Percentiles rank a stretch among this genome's conserved stretches.
Evolutionary conservation across 2,888 invertebrate species (phyloP).

Genomic region (Ptychoptera contaminata): DNA sequence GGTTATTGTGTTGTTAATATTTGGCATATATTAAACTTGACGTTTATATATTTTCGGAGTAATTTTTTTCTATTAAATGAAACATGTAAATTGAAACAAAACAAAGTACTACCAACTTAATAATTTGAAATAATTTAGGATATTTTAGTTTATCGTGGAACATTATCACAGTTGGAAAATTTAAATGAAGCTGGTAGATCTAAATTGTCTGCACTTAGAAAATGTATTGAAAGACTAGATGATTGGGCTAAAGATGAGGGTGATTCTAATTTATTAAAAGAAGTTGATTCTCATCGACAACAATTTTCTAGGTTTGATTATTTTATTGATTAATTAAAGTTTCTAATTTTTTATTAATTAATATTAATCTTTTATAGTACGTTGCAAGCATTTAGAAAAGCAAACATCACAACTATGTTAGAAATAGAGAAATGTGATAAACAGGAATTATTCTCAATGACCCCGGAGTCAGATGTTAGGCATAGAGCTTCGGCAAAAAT

Average conservation of each 20-base stretch:
- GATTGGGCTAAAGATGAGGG: slow-evolving; percentile 49
- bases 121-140: slow-evolving; percentile 38
- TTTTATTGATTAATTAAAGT: neutral
- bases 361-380: slow-evolving; percentile 33
- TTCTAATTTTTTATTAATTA: neutral
- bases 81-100: neutral
- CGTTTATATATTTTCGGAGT: neutral
- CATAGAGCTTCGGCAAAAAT: slow-evolving; percentile 30
- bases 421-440: slow-evolving; percentile 62
- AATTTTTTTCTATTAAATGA: neutral
- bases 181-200: slow-evolving; percentile 60
- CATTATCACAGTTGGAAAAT: slow-evolving; percentile 50
- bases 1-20: slow-evolving; percentile 3
- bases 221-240: slow-evolving; percentile 53
- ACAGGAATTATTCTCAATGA: slow-evolving; percentile 47
- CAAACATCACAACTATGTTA: slow-evolving; percentile 61
- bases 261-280: slow-evolving; percentile 42
- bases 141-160: slow-evolving; percentile 56
- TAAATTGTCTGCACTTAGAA: slow-evolving; percentile 48
- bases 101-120: neutral
- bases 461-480: slow-evolving; percentile 37
- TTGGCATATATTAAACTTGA: slow-evolving; percentile 5
- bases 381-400: slow-evolving; percentile 60
- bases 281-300: slow-evolving; percentile 51
- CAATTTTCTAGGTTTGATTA: slow-evolving; percentile 44